Conservation (phyloP, 2,888 invertebrate species). For the Rhagonycha lutea region DNA sequence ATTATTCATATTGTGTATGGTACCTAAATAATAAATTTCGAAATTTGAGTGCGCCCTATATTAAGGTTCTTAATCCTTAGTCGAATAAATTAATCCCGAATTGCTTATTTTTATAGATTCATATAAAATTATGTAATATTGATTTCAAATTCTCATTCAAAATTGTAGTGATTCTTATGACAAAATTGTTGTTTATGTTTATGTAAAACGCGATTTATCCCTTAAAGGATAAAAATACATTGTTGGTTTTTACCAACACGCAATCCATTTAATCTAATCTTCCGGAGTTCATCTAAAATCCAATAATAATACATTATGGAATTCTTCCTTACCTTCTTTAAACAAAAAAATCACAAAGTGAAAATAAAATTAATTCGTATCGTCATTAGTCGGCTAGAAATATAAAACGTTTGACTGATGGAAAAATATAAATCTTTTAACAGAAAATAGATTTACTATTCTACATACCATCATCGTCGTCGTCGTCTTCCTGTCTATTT, state of each 20-base stretch:
- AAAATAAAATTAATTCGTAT: neutral
- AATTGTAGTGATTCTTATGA: neutral
- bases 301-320: neutral
- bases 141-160: neutral
- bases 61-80: neutral
- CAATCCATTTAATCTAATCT: neutral
- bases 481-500: conserved; percentile 42
- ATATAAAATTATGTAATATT: neutral
- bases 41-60: neutral
- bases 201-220: neutral
- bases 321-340: neutral
- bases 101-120: neutral
- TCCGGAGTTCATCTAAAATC: neutral
- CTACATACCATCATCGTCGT: conserved; percentile 31
- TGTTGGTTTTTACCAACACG: neutral
- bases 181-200: neutral
- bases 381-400: neutral
- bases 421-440: neutral
- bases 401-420: neutral
- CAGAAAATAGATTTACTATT: neutral
- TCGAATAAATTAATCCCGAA: neutral
- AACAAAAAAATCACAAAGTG: neutral
- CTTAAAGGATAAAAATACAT: neutral
- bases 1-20: neutral
- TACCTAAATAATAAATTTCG: neutral